Conservation (phyloP, 2,888 invertebrate species). For the Archips crataeganus region DNA sequence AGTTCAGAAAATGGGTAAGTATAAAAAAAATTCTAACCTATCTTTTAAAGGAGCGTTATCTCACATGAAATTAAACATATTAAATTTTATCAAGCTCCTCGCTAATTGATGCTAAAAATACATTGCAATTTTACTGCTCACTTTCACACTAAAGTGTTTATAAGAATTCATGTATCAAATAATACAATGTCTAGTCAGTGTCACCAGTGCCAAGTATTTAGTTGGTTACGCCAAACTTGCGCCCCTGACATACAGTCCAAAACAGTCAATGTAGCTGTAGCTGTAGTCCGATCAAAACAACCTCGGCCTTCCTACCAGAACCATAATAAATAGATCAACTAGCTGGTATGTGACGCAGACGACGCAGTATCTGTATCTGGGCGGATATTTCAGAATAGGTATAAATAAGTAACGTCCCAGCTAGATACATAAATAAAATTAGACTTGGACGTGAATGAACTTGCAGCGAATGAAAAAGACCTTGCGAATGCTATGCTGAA, state of each 20-base stretch:
- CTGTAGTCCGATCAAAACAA: constrained; percentile 43
- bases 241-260: constrained; percentile 63
- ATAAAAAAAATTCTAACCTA: not conserved
- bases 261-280: constrained; percentile 46
- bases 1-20: not conserved
- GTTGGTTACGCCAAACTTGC: constrained; percentile 60
- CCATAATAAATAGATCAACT: constrained; percentile 30
- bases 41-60: not conserved
- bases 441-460: constrained; percentile 31
- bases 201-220: constrained; percentile 54
- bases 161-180: constrained; percentile 2
- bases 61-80: not conserved
- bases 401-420: constrained; percentile 31
- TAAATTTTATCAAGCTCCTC: too few relatives aligned
- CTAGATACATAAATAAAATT: constrained; percentile 29
- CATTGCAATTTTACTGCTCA: not conserved
- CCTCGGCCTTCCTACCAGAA: constrained; percentile 37
- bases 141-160: not conserved
- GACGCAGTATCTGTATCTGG: constrained; percentile 19
- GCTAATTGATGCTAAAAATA: not conserved
- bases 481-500: constrained; percentile 17
- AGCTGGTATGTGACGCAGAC: constrained; percentile 25
- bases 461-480: constrained; percentile 33
- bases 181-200: constrained; percentile 47
- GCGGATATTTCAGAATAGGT: constrained; percentile 28